Percentiles rank a stretch among this genome's conserved stretches.
phyloP scores from a whole-genome alignment of 2,113 vertebrate genomes.

The Podarcis raffonei region DNA sequence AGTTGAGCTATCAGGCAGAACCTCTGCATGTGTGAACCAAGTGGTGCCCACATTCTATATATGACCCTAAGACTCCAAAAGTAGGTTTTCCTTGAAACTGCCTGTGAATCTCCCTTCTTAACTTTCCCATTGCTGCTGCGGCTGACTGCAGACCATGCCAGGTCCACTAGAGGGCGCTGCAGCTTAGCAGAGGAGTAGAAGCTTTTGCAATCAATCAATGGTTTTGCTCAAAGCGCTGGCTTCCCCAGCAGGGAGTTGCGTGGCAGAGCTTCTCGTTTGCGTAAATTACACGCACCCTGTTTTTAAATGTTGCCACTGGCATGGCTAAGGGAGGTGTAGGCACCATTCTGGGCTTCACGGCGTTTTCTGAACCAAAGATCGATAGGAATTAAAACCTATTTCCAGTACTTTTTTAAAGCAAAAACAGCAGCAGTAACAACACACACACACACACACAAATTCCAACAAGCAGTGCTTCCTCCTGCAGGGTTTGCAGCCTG shows the following conservation, averaged over 20 bases:
- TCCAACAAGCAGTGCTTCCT: not conserved
- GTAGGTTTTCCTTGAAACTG: too few relatives aligned
- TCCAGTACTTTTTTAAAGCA: not conserved
- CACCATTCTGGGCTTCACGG: not conserved
- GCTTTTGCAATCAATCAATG: slow-evolving; percentile 16
- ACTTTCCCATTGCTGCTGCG: not conserved
- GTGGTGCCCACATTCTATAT: not conserved
- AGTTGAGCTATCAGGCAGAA: not conserved
- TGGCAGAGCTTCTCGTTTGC: not conserved
- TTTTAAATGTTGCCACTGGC: not conserved
- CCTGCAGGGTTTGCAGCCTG: not conserved
- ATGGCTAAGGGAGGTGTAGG: not conserved
- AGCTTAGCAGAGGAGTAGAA: not conserved
- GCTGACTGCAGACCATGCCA: not conserved
- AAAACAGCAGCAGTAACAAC: not conserved
- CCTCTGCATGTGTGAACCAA: too few relatives aligned
- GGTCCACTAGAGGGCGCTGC: slow-evolving; percentile 14
- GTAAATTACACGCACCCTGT: not conserved
- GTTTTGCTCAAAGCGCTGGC: not conserved
- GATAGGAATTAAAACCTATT: not conserved
- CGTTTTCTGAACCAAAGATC: not conserved
- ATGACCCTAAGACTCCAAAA: not conserved
- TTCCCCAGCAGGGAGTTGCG: not conserved
- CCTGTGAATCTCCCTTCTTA: not conserved
- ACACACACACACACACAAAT: not conserved